Evolutionary conservation across 2,888 invertebrate genomes (phyloP), one percentile per base, ranked within the genome.

Genomic region (Drosophila aldrichi): DNA sequence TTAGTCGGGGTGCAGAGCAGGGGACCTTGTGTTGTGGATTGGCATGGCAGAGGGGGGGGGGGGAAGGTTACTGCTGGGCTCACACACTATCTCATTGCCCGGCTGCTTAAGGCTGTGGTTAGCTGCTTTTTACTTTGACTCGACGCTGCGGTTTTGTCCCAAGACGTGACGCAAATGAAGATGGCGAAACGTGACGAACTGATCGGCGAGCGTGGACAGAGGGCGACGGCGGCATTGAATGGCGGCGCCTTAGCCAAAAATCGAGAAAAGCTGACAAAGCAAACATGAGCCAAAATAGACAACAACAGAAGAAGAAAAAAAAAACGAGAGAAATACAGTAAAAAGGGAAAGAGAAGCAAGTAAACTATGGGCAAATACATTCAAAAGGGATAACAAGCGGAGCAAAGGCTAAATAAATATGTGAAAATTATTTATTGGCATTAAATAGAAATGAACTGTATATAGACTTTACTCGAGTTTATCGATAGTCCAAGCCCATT

Each of bases 161-260:
- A 48, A 65, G 62, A 77, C 83, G 83, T 82, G 68, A 81, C 75
- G 72, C 81, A 78, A 75, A 70, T 75, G 70, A 62, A 66, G 78
- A 81, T 67, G 69, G 64, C 70, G 44, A 70, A 72, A 79, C 71
- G 81, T 81, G 79, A 52, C 38, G 29, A 49, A 41, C 34, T 29
- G 54, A 54, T 74, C 64, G 56, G 34, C 34, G 16, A 25, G 5
- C 29, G 29, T 16, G 9, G 34, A 10, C 12, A 2, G 16, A 22
- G n/a, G 54, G 25, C 38, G 9, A 20, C 10, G 10, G 18, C 34
- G 38, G 16, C 9, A 32, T 22, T 6, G 18, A 10, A 18, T 49
- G 43, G 18, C 41, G 56, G 10, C 44, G 32, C 49, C 49, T 49
- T 18, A 57, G 9, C 59, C 22, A 48, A 62, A 62, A 62, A 57